Evolutionary conservation across 2,797 vertebrate species (phyloP).

Genomic region (Uromys caudimaculatus): DNA sequence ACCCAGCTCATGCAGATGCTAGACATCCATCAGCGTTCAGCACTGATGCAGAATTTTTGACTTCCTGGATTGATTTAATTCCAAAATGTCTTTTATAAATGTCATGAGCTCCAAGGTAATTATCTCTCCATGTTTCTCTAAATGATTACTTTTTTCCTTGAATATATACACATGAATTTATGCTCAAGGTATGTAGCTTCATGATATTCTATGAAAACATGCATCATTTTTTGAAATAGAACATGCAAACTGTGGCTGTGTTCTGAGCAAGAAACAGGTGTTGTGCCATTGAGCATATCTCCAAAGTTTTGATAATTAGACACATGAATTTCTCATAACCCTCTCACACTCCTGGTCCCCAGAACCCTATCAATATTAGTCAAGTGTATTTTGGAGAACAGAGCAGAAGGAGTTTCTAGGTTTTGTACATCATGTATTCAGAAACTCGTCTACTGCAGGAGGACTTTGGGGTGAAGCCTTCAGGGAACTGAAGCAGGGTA

Average conservation of each 20-base stretch:
- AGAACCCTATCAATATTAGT: background rate
- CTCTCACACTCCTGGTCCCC: background rate
- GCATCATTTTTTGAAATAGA: slow-evolving; percentile 26
- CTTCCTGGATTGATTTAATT: slow-evolving; percentile 46
- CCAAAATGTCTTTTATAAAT: background rate
- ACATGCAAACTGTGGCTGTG: background rate
- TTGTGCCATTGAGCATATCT: background rate
- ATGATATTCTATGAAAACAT: background rate
- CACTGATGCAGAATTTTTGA: background rate
- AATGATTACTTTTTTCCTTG: slow-evolving; percentile 49
- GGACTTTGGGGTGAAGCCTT: background rate
- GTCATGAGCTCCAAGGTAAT: background rate
- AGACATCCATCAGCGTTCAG: background rate
- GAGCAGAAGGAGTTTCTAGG: background rate
- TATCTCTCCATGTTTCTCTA: slow-evolving; percentile 39
- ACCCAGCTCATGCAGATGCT: background rate
- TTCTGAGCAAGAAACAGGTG: background rate
- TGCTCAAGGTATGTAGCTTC: background rate
- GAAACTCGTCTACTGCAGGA: background rate
- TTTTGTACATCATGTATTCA: background rate
- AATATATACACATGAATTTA: background rate
- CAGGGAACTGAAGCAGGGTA: background rate
- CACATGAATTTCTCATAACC: background rate
- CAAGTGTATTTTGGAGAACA: background rate
- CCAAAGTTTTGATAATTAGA: background rate